Percentiles rank a stretch among this genome's conserved stretches.
These are phyloP conservation scores for Pipa parva DNA, from an alignment of 2,113 vertebrate species.

Conservation along the genomic window DNA sequence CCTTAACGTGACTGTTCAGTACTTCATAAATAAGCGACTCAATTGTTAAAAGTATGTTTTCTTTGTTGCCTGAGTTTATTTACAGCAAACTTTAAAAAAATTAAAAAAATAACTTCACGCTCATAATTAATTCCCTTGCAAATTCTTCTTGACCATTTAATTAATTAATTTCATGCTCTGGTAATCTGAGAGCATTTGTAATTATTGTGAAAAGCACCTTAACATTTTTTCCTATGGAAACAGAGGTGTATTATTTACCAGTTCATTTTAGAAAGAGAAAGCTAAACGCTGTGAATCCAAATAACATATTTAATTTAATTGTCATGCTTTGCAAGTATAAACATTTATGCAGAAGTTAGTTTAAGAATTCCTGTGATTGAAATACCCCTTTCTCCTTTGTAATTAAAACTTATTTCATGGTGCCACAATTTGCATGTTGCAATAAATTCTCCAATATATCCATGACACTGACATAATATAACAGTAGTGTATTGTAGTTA, in stretches of 20 bases:
- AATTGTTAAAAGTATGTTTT: too few species aligned
- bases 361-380: constrained; percentile 24
- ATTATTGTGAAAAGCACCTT: constrained; percentile 21
- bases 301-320: constrained; percentile 33
- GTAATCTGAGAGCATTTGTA: constrained; percentile 16
- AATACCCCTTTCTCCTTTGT: neutral
- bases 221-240: constrained; percentile 8
- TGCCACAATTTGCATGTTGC: neutral
- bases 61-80: too few species aligned
- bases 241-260: constrained; percentile 13
- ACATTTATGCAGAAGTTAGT: constrained; percentile 27
- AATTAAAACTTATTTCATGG: constrained; percentile 1
- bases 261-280: neutral
- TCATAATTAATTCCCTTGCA: constrained; percentile 6
- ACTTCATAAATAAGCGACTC: too few species aligned
- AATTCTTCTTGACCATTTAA: constrained; percentile 17
- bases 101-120: too few species aligned
- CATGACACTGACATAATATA: constrained; percentile 7
- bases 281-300: constrained; percentile 3
- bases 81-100: too few species aligned
- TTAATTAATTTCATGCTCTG: constrained; percentile 19
- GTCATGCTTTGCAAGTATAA: constrained; percentile 26
- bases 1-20: too few species aligned
- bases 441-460: neutral
- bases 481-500: neutral